Base-by-base conservation (phyloP, 2,797 vertebrate genomes). In the Myotis daubentonii region DNA sequence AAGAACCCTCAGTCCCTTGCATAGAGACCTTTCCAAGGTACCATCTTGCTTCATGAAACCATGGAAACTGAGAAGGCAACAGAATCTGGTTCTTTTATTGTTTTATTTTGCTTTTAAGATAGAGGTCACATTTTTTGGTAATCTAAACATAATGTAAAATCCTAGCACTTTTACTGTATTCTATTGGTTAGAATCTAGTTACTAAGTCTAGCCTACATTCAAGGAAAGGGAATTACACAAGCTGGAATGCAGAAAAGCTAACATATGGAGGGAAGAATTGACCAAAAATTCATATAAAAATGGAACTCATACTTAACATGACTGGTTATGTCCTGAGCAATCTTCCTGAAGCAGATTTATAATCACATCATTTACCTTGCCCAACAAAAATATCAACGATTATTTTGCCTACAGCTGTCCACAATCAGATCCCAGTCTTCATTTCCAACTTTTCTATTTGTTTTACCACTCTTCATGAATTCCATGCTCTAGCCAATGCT, bases 391-490 rank as follows among this genome's bases (percentile, higher is more conserved):
- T 7, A 60, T 16, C 25, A 57, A 81, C 28, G 38, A 70, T 30
- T 28, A 6, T 25, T 38, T 90, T 87, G 38, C 57, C 36, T 81
- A 25, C 0, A 55, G 51, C 8, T 62, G 36, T 44, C 25, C 20
- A 78, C 38, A 75, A 5, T 38, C 33, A 85, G 15, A 92, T 51
- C 2, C 1, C 17, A 38, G 16, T 10, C 20, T 82, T 82, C 20
- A 11, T 51, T 97, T 95, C 60, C 74, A 62, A 74, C 17, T 87
- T 93, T 95, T 92, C 55, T 89, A 4, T 71, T 78, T 94, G 51
- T 87, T 20, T 85, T 70, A 47, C 9, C 68, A 23, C 10, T 19
- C 16, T 2, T 93, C 6, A 49, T 47, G 47, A 82, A 94, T 66
- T 75, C 44, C 51, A 49, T 38, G 19, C 5, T 49, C n/a, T 44